phyloP scores from a whole-genome alignment of 2,113 vertebrate genomes.

The Stercorarius parasiticus region DNA sequence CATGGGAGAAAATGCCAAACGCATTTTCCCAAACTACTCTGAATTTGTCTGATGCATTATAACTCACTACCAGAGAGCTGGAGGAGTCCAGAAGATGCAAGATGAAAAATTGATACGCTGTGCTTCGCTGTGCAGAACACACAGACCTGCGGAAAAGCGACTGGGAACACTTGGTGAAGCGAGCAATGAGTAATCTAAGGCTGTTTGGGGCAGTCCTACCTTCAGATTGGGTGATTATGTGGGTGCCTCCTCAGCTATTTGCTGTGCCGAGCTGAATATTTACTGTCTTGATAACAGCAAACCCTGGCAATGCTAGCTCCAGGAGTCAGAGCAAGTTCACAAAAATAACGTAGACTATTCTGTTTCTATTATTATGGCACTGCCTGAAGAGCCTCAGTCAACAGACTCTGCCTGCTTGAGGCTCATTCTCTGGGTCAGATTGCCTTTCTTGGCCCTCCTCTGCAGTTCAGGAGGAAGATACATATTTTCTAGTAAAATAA shows the following conservation, averaged over 20 bases:
- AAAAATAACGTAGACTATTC: not conserved
- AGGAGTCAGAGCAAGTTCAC: not conserved
- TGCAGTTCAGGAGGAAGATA: not conserved
- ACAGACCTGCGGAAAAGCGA: constrained; percentile 30
- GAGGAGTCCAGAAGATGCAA: constrained; percentile 13
- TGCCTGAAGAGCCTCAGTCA: not conserved
- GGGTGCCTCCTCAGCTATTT: not conserved
- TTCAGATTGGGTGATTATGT: constrained; percentile 24
- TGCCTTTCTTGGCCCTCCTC: not conserved
- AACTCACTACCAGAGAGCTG: not conserved
- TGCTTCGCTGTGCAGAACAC: constrained; percentile 45
- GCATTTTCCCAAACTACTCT: constrained; percentile 12
- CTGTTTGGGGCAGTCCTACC: constrained; percentile 43
- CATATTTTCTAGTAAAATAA: not conserved
- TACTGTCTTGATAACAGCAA: not conserved
- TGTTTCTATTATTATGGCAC: not conserved
- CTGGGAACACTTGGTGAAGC: constrained; percentile 40
- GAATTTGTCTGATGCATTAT: constrained; percentile 43
- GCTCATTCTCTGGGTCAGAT: not conserved
- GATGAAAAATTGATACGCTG: constrained; percentile 66
- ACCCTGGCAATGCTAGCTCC: not conserved
- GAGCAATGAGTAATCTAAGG: constrained; percentile 30
- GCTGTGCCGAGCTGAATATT: constrained; percentile 37
- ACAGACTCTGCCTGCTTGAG: not conserved
- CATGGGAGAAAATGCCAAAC: constrained; percentile 15